Evolutionary conservation across 2,797 vertebrate species (phyloP).

Genomic region (Benthosema pterotum): DNA sequence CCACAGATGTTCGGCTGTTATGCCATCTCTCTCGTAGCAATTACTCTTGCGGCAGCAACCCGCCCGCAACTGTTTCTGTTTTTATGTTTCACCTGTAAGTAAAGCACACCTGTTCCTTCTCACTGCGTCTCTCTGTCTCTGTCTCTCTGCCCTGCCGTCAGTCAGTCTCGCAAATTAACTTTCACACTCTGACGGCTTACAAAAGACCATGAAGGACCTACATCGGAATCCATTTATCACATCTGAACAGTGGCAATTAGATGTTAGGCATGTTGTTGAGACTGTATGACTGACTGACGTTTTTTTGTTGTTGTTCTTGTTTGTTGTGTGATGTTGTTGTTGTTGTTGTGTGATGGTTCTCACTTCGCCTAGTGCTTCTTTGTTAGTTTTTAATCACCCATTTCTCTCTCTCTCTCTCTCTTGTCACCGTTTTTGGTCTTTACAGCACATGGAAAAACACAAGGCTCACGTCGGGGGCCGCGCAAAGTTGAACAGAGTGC

Average conservation of each 20-base stretch:
- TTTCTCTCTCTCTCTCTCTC: too few species aligned
- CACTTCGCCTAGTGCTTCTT: constrained; percentile 9
- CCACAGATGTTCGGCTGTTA: constrained; percentile 84
- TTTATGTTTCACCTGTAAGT: constrained; percentile 78
- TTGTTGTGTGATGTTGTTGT: constrained; percentile 9
- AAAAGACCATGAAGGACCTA: constrained; percentile 68
- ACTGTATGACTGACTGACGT: constrained; percentile 28
- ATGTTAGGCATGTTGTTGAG: too few species aligned
- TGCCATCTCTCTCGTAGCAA: constrained; percentile 77
- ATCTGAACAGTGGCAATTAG: constrained; percentile 53
- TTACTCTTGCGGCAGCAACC: constrained; percentile 72
- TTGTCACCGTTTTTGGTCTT: constrained; percentile 14
- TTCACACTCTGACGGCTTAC: constrained; percentile 70
- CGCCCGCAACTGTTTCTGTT: constrained; percentile 70
- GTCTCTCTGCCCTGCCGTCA: constrained; percentile 23
- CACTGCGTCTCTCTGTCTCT: constrained; percentile 20
- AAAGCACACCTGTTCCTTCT: constrained; percentile 71
- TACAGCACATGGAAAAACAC: constrained; percentile 31
- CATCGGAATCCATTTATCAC: constrained; percentile 73
- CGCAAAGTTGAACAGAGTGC: constrained; percentile 32
- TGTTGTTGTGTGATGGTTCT: constrained; percentile 4
- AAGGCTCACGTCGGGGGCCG: constrained; percentile 5
- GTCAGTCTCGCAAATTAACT: constrained; percentile 70
- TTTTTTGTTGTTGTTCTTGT: constrained; percentile 23
- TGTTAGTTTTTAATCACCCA: constrained; percentile 11